Evolutionary conservation across 2,113 vertebrate species (phyloP), one percentile per base, ranked within the genome.

Genomic region (Hepsetus odoe): DNA sequence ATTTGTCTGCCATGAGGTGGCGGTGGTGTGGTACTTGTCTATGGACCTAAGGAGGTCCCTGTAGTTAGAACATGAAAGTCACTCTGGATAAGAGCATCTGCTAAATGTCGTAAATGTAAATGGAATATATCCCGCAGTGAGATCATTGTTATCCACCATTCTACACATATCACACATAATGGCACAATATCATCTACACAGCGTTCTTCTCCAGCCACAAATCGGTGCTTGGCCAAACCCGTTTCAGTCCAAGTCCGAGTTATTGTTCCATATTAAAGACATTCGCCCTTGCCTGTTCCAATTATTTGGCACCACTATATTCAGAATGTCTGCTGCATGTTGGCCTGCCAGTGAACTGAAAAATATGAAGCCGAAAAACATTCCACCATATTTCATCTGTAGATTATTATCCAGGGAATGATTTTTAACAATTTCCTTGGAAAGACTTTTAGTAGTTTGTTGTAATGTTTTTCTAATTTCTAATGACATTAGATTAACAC

Each of bases 401-500:
- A 76, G 30, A 65, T 66, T 12, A 49, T 22, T 49, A 18, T 75
- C 40, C 35, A n/a, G 0, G 32, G n/a, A 6, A 12, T 11, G 16
- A 33, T 65, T 66, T 53, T 67, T 26, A 53, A 10, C 28, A 20
- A 18, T 49, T 71, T 72, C 22, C 30, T 38, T 72, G 18, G 46
- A 16, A 24, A 55, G 6, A 24, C 13, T 53, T 35, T 55, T 55
- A 51, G 22, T 58, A 12, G 26, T 10, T 30, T 0, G 16, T 59
- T 59, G 1, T 30, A 14, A 6, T 30, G 13, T 59, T 30, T 59
- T 59, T 14, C 28, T n/a, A n/a, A n/a, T n/a, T n/a, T n/a, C n/a
- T n/a, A n/a, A n/a, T n/a, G n/a, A n/a, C n/a, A n/a, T n/a, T n/a
- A n/a, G n/a, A n/a, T n/a, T n/a, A n/a, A n/a, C n/a, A n/a, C n/a